Percentiles rank a stretch among this genome's conserved stretches.
Evolutionary conservation across 1,140 invertebrate genomes (phyloP).

Genomic region (Drosophila equinoxialis): DNA sequence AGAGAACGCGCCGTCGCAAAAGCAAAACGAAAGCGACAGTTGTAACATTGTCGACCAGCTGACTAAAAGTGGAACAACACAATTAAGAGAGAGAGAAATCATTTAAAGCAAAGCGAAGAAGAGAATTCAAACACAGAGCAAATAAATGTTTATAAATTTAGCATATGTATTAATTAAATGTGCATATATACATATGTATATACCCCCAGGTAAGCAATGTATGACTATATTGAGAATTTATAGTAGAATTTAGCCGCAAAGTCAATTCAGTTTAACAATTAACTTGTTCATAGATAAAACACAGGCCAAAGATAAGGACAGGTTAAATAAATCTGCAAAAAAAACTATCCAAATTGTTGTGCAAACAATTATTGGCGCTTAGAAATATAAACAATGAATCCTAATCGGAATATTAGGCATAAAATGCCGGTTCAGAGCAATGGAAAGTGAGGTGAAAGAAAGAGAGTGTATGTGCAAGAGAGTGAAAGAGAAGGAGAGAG

Average conservation of each 20-base stretch:
- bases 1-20: slow-evolving; percentile 53
- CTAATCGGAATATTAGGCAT: slow-evolving; percentile 3
- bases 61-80: slow-evolving; percentile 52
- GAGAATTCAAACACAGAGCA: neutral
- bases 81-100: slow-evolving; percentile 6
- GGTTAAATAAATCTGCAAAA: slow-evolving; percentile 12
- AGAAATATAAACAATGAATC: slow-evolving; percentile 13
- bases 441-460: slow-evolving; percentile 3
- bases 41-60: slow-evolving; percentile 43
- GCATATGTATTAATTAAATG: neutral
- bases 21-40: slow-evolving; percentile 67
- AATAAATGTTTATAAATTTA: slow-evolving; percentile 33
- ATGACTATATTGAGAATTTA: neutral
- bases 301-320: neutral
- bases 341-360: slow-evolving; percentile 15
- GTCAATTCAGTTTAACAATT: neutral
- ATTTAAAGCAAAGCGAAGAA: neutral
- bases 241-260: neutral
- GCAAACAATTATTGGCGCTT: slow-evolving; percentile 6
- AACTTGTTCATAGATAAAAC: neutral
- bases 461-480: slow-evolving; percentile 1
- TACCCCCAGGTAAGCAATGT: neutral
- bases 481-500: neutral
- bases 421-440: slow-evolving; percentile 11
- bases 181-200: neutral